A percentile compares a stretch with the other conserved stretches of the same genome.
These are phyloP conservation scores for Muscicapa adusta DNA, from an alignment of 2,113 vertebrate genomes.

Conservation along the genomic window DNA sequence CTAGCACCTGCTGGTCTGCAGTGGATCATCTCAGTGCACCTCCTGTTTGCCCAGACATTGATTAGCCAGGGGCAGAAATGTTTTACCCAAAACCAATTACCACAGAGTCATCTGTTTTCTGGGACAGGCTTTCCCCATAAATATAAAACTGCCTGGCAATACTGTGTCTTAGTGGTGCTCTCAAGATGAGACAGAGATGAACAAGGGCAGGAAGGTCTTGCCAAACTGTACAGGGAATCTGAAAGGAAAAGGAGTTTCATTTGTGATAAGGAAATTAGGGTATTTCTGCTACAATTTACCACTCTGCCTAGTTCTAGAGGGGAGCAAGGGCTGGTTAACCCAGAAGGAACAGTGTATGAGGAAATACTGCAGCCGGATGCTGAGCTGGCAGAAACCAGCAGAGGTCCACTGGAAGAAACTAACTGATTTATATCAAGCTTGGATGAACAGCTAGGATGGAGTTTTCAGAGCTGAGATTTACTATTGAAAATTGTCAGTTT, in stretches of 20 bases:
- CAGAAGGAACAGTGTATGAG: background rate
- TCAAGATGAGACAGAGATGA: background rate
- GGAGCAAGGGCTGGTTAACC: background rate
- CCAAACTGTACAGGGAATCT: background rate
- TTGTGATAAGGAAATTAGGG: background rate
- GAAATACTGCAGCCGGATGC: background rate
- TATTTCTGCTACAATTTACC: background rate
- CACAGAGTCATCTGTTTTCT: background rate
- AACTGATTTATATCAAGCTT: background rate
- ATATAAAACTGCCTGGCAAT: background rate
- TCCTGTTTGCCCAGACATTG: background rate
- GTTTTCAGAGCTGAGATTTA: background rate
- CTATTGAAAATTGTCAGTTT: background rate
- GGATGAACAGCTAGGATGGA: background rate
- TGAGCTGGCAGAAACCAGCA: background rate
- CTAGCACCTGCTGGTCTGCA: background rate
- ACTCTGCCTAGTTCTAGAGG: background rate
- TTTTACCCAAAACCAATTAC: background rate
- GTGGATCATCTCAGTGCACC: accelerated
- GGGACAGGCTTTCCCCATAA: background rate
- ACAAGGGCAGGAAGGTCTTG: background rate
- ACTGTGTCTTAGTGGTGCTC: background rate
- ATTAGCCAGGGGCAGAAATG: background rate
- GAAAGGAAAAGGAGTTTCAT: background rate
- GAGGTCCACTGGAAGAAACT: background rate